Percentiles rank a stretch among this genome's conserved stretches.
Conservation (phyloP, 1,140 invertebrate genomes). For the Portunus trituberculatus region DNA sequence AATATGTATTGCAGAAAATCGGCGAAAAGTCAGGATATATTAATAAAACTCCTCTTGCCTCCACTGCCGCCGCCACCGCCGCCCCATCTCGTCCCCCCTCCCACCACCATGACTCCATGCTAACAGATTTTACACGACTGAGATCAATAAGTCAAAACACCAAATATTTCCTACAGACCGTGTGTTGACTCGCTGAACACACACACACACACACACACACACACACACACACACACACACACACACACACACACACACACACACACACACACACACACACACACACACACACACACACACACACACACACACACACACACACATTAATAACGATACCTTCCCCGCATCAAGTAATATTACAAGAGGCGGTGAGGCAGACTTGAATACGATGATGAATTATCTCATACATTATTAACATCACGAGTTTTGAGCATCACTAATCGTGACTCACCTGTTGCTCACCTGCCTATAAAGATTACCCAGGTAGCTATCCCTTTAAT, state of each 20-base stretch:
- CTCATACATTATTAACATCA: too few relatives aligned
- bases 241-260: slow-evolving; percentile 1
- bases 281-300: neutral
- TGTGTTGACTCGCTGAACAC: too few relatives aligned
- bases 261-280: neutral
- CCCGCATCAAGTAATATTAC: too few relatives aligned
- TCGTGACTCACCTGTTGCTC: too few relatives aligned
- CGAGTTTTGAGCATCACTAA: too few relatives aligned
- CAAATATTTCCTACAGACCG: neutral
- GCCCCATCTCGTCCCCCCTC: neutral
- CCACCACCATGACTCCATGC: neutral
- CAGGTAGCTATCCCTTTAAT: too few relatives aligned
- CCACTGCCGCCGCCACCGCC: neutral
- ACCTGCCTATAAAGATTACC: too few relatives aligned
- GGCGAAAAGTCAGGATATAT: too few relatives aligned
- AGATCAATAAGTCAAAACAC: neutral
- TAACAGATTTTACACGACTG: neutral
- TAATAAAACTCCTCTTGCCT: neutral
- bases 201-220: neutral
- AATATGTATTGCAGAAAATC: too few relatives aligned
- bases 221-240: neutral
- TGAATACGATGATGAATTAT: too few relatives aligned
- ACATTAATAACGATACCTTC: too few relatives aligned
- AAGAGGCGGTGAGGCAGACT: too few relatives aligned
- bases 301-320: neutral